Conservation (phyloP, 2,797 vertebrate species). For the Triplophysa yarkandensis region DNA sequence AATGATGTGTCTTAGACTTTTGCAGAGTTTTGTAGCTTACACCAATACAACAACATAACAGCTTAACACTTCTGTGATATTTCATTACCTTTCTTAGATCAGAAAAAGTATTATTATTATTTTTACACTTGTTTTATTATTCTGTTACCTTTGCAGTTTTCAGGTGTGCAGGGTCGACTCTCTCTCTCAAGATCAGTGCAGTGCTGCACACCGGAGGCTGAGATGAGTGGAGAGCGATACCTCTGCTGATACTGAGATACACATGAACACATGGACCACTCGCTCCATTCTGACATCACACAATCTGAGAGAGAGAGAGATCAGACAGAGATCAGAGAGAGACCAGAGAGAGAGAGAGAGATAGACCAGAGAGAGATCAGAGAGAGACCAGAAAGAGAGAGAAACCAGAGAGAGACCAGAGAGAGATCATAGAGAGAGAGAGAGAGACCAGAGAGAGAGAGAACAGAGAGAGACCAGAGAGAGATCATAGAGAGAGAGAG, state of each 20-base stretch:
- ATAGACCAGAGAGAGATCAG: background rate
- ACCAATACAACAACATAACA: too few species aligned
- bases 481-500: constrained; percentile 16
- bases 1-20: too few species aligned
- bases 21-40: too few species aligned
- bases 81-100: too few species aligned
- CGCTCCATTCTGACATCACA: constrained; percentile 83
- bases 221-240: constrained; percentile 75
- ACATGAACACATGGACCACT: constrained; percentile 84
- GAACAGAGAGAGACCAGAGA: background rate
- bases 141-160: constrained; percentile 68
- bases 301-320: constrained; percentile 66
- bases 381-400: background rate
- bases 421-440: constrained; percentile 13
- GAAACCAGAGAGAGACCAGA: background rate
- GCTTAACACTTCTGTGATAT: too few species aligned
- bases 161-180: constrained; percentile 71
- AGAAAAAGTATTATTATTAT: too few species aligned
- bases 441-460: background rate
- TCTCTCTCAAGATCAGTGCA: constrained; percentile 78
- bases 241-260: constrained; percentile 78
- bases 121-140: background rate
- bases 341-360: background rate
- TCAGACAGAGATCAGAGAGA: background rate
- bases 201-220: constrained; percentile 67